phyloP scores from a whole-genome alignment of 2,797 vertebrate species.

The Xenopus petersii region DNA sequence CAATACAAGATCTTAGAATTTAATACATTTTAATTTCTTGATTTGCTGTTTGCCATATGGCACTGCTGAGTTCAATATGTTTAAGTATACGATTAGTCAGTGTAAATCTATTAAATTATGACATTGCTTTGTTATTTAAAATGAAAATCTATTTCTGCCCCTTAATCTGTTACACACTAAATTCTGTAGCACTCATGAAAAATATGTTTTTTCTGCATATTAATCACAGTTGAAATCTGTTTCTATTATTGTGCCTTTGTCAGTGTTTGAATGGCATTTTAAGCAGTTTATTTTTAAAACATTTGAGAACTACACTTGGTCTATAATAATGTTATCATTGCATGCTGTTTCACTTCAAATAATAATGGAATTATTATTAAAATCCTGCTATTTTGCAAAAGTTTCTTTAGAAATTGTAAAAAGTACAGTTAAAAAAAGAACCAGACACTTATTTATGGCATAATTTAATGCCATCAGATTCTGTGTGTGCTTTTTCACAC shows the following conservation, averaged over 20 bases:
- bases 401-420: neutral
- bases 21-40: constrained; percentile 54
- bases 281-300: constrained; percentile 23
- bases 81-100: constrained; percentile 41
- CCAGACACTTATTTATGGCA: constrained; percentile 63
- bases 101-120: constrained; percentile 34
- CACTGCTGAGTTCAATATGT: constrained; percentile 50
- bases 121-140: constrained; percentile 53
- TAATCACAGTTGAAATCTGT: constrained; percentile 25
- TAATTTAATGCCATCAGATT: too few relatives aligned
- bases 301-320: neutral
- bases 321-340: constrained; percentile 4
- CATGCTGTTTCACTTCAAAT: constrained; percentile 33
- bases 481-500: too few relatives aligned
- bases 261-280: constrained; percentile 20
- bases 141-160: constrained; percentile 49
- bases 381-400: neutral
- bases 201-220: constrained; percentile 12
- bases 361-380: constrained; percentile 19
- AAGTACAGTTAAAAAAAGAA: constrained; percentile 60
- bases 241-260: constrained; percentile 32
- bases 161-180: constrained; percentile 24
- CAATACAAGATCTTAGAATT: neutral
- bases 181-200: neutral
- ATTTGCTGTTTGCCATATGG: constrained; percentile 45